Conservation (phyloP, 2,113 vertebrate species). For the Cyanoliseus patagonus region DNA sequence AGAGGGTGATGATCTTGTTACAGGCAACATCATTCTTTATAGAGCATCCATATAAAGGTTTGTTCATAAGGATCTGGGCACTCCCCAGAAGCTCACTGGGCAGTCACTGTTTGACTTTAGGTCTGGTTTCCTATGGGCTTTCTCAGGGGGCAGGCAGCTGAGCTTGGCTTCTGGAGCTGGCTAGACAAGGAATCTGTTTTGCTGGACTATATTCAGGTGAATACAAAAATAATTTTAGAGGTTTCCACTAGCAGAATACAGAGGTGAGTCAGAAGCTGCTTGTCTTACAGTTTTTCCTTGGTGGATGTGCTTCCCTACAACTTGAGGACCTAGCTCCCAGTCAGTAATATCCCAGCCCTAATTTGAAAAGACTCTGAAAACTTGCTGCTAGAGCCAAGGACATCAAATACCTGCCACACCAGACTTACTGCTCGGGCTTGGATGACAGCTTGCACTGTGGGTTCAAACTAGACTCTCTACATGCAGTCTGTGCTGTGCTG, state of each 20-base stretch:
- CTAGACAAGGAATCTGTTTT: neutral
- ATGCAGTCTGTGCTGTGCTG: fast-evolving
- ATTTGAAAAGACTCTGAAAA: neutral
- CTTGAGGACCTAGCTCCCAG: neutral
- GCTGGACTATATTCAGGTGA: neutral
- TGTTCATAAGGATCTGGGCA: neutral
- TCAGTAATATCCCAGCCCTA: neutral
- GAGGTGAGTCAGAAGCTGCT: neutral
- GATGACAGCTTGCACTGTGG: neutral
- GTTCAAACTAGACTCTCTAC: neutral
- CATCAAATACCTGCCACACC: neutral
- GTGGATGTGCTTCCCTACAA: neutral
- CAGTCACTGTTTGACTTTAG: neutral
- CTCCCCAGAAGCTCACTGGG: neutral
- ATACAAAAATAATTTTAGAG: neutral
- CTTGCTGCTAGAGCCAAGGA: neutral
- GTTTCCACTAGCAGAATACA: neutral
- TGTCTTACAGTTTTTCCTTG: neutral
- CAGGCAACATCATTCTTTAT: neutral
- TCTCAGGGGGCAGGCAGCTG: neutral
- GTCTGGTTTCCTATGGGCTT: neutral
- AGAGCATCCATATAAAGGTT: neutral
- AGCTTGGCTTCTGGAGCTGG: neutral
- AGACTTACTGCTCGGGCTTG: neutral
- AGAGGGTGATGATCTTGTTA: neutral